Percentiles rank a stretch among this genome's conserved stretches.
phyloP scores from a whole-genome alignment of 2,797 vertebrate genomes.

The Psittacula echo region DNA sequence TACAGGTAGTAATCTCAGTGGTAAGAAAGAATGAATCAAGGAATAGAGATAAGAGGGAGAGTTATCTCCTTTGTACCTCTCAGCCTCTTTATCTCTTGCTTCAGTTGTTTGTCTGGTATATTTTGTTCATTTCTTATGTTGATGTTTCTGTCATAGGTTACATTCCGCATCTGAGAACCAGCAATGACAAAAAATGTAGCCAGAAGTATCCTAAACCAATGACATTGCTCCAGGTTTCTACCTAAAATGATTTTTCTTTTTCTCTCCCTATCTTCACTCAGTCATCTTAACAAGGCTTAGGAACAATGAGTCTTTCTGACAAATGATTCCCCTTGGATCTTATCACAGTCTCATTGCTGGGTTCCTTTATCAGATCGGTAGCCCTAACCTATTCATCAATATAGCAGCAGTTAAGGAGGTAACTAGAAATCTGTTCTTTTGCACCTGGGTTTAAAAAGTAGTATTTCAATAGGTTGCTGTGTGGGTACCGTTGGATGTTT shows the following conservation, averaged over 20 bases:
- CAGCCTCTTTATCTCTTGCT: not conserved
- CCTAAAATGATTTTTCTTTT: not conserved
- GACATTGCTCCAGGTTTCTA: not conserved
- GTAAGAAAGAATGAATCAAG: not conserved
- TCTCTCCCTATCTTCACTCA: not conserved
- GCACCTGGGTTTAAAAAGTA: not conserved
- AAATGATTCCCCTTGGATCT: not conserved
- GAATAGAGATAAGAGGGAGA: not conserved
- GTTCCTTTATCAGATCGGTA: not conserved
- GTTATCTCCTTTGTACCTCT: not conserved
- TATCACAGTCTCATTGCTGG: not conserved
- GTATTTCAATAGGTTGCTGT: not conserved
- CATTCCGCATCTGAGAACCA: not conserved
- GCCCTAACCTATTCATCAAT: not conserved
- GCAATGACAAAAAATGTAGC: not conserved
- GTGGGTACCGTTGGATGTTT: not conserved
- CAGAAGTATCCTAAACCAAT: not conserved
- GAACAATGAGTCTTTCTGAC: not conserved
- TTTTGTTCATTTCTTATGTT: not conserved
- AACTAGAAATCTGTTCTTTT: not conserved
- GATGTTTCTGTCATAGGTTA: not conserved
- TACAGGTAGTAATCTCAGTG: not conserved
- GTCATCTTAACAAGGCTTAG: not conserved
- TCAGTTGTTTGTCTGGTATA: not conserved
- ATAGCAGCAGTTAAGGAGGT: not conserved